A percentile compares a stretch with the other conserved stretches of the same genome.
Conservation (phyloP, 2,797 vertebrate genomes). For the Rhynchonycteris naso region DNA sequence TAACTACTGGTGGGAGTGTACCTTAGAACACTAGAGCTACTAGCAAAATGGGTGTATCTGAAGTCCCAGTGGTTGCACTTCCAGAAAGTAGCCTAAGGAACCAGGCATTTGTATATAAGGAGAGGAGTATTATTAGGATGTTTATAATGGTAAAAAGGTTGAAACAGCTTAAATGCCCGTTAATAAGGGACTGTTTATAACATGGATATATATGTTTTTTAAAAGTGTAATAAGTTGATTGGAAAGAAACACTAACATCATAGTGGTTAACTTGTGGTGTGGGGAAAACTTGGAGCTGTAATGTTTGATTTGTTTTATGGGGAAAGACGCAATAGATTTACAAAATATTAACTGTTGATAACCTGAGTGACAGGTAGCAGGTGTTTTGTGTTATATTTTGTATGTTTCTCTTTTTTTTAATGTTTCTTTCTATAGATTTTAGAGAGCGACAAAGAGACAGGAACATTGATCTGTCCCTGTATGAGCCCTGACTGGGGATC, state of each 20-base stretch:
- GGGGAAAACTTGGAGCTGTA: not conserved
- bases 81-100: not conserved
- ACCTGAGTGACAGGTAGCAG: not conserved
- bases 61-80: not conserved
- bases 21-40: not conserved
- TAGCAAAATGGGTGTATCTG: not conserved
- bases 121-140: not conserved
- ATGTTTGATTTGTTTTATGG: constrained; percentile 16
- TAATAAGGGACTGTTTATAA: not conserved
- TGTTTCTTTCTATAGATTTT: too few species aligned
- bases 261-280: not conserved
- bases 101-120: not conserved
- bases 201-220: not conserved
- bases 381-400: constrained; percentile 8
- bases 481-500: too few species aligned
- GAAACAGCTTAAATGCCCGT: too few species aligned
- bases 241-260: not conserved
- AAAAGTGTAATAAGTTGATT: not conserved
- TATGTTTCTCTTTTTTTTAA: not conserved
- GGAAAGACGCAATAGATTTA: not conserved
- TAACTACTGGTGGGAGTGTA: not conserved
- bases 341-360: constrained; percentile 1
- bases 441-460: too few species aligned
- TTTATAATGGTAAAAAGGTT: not conserved
- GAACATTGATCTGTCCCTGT: too few species aligned